Conservation (phyloP, 1,140 invertebrate genomes). For the Tetragnatha versicolor region DNA sequence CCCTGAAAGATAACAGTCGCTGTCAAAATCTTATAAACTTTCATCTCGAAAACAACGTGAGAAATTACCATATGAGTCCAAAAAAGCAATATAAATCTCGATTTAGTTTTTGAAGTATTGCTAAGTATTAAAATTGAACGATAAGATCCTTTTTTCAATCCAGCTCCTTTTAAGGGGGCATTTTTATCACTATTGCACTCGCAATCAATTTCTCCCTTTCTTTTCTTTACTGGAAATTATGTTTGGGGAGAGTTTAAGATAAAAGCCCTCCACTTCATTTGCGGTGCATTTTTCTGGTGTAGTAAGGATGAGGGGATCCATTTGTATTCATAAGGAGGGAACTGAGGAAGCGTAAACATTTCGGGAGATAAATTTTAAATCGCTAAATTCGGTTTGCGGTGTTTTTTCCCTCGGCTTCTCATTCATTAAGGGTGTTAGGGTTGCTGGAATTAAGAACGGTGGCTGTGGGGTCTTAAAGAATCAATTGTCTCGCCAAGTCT, state of each 20-base stretch:
- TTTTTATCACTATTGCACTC: constrained; percentile 28
- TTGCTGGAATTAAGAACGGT: constrained; percentile 14
- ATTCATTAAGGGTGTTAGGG: constrained; percentile 23
- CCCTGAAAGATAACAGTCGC: too few relatives aligned
- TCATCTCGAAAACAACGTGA: not conserved
- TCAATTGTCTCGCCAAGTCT: not conserved
- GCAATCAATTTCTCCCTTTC: constrained; percentile 36
- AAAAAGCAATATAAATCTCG: not conserved
- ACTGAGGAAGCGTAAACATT: constrained; percentile 53
- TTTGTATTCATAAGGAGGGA: constrained; percentile 49
- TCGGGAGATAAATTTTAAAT: constrained; percentile 48
- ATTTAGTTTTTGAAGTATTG: constrained; percentile 9
- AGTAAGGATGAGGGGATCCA: constrained; percentile 12
- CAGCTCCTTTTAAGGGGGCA: constrained; percentile 11
- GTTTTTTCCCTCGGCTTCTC: not conserved
- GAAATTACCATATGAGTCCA: constrained; percentile 10
- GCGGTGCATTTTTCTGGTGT: not conserved
- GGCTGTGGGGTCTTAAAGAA: not conserved
- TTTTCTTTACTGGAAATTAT: constrained; percentile 32
- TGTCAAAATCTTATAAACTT: not conserved
- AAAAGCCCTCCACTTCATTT: constrained; percentile 33
- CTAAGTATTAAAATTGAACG: constrained; percentile 9
- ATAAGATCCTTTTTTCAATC: not conserved
- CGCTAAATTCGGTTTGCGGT: constrained; percentile 17
- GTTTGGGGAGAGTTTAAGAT: constrained; percentile 9